Evolutionary conservation across 1,140 invertebrate species (phyloP).

Genomic region (Heliothis subflexa): DNA sequence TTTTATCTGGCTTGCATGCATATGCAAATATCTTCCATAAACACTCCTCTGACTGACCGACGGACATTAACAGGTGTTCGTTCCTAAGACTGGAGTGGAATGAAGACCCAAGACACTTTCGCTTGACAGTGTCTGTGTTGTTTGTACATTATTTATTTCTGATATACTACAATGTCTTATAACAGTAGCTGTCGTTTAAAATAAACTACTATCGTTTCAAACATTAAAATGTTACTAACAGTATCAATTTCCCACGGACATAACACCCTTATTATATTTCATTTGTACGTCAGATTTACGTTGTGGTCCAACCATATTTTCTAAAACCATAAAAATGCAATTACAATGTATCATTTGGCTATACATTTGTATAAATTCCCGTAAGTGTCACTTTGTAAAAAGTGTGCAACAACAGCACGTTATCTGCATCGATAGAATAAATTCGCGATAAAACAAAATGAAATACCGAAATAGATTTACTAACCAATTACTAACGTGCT

Average conservation of each 20-base stretch:
- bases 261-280: slow-evolving; percentile 3
- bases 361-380: slow-evolving; percentile 9
- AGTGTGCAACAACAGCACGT: slow-evolving; percentile 11
- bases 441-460: slow-evolving; percentile 36
- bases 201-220: too few species aligned
- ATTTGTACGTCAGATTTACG: neutral
- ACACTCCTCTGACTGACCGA: slow-evolving; percentile 54
- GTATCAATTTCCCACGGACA: neutral
- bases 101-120: slow-evolving; percentile 50
- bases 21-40: slow-evolving; percentile 74
- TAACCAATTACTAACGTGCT: slow-evolving; percentile 36
- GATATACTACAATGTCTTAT: neutral
- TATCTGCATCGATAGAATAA: slow-evolving; percentile 41
- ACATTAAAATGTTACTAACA: neutral
- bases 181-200: neutral
- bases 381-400: slow-evolving; percentile 9
- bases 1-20: slow-evolving; percentile 68
- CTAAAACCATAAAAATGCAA: slow-evolving; percentile 30
- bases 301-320: neutral
- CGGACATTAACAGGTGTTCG: slow-evolving; percentile 64
- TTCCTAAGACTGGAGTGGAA: slow-evolving; percentile 50
- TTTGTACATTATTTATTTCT: slow-evolving; percentile 13
- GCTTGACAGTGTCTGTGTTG: slow-evolving; percentile 46
- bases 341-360: slow-evolving; percentile 17
- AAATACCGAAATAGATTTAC: slow-evolving; percentile 41